These are phyloP conservation scores for Morone chrysops DNA, from an alignment of 2,113 vertebrate species.

Conservation along the genomic window DNA sequence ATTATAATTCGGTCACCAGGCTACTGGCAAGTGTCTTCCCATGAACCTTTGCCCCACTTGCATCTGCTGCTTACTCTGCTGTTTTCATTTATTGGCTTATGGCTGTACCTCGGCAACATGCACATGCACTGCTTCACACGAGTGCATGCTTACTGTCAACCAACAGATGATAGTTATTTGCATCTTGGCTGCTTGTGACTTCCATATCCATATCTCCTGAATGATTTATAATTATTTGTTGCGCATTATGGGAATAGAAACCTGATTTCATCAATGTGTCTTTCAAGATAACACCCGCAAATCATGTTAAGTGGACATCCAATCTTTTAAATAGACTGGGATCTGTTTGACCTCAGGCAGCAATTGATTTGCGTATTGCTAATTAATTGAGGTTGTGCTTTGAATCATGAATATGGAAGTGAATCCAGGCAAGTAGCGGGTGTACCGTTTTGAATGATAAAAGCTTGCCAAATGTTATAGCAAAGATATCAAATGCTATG, in stretches of 20 bases:
- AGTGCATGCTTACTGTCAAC: neutral
- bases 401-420: slow-evolving; percentile 31
- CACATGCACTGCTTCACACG: neutral
- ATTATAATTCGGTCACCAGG: slow-evolving; percentile 29
- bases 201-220: slow-evolving; percentile 24
- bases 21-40: slow-evolving; percentile 22
- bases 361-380: slow-evolving; percentile 66
- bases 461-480: neutral
- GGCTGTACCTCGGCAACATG: neutral
- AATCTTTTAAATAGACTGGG: slow-evolving; percentile 62
- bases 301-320: slow-evolving; percentile 64
- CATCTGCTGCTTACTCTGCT: slow-evolving; percentile 34
- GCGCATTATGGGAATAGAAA: slow-evolving; percentile 54
- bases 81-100: slow-evolving; percentile 41
- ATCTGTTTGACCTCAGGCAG: slow-evolving; percentile 65
- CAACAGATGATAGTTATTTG: neutral
- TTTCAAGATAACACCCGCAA: slow-evolving; percentile 61
- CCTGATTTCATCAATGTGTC: slow-evolving; percentile 64
- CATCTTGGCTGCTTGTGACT: neutral
- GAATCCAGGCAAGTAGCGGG: neutral
- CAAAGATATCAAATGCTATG: slow-evolving; percentile 19
- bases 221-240: slow-evolving; percentile 58
- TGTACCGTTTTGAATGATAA: neutral
- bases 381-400: slow-evolving; percentile 69
- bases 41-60: slow-evolving; percentile 54